Conservation (phyloP, 1,140 invertebrate species). For the Teleopsis dalmanni region DNA sequence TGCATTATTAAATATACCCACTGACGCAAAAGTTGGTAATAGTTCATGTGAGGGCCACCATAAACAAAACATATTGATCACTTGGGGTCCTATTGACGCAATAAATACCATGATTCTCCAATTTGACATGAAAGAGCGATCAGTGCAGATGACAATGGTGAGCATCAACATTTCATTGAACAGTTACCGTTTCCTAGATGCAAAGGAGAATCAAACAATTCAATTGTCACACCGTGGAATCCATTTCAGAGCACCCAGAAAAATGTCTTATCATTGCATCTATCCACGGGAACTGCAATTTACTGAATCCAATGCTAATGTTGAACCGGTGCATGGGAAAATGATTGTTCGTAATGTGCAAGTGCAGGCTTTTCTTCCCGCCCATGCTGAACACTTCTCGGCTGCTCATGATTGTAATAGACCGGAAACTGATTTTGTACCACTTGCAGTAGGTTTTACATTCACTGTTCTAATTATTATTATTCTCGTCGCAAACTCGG, state of each 20-base stretch:
- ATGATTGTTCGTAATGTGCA: slow-evolving; percentile 55
- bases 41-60: slow-evolving; percentile 17
- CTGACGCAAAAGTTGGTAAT: slow-evolving; percentile 25
- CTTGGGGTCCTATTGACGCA: slow-evolving; percentile 24
- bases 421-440: slow-evolving; percentile 77
- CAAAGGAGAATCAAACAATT: slow-evolving; percentile 44
- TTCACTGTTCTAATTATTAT: slow-evolving; percentile 83
- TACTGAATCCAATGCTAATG: slow-evolving; percentile 33
- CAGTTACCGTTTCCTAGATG: slow-evolving; percentile 25
- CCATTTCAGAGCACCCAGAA: slow-evolving; percentile 49
- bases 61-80: slow-evolving; percentile 26
- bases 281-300: slow-evolving; percentile 51
- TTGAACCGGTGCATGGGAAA: slow-evolving; percentile 34
- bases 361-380: slow-evolving; percentile 61
- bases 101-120: slow-evolving; percentile 22
- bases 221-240: slow-evolving; percentile 45
- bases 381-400: slow-evolving; percentile 27
- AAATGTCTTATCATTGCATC: slow-evolving; percentile 61
- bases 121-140: slow-evolving; percentile 24
- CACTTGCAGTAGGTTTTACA: slow-evolving; percentile 89
- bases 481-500: slow-evolving; percentile 84
- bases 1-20: slow-evolving; percentile 29
- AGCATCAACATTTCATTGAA: slow-evolving; percentile 18
- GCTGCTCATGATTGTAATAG: slow-evolving; percentile 64
- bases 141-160: slow-evolving; percentile 19